Evolutionary conservation across 2,113 vertebrate genomes (phyloP), one percentile per base, ranked within the genome.

Genomic region (Callionymus lyra): DNA sequence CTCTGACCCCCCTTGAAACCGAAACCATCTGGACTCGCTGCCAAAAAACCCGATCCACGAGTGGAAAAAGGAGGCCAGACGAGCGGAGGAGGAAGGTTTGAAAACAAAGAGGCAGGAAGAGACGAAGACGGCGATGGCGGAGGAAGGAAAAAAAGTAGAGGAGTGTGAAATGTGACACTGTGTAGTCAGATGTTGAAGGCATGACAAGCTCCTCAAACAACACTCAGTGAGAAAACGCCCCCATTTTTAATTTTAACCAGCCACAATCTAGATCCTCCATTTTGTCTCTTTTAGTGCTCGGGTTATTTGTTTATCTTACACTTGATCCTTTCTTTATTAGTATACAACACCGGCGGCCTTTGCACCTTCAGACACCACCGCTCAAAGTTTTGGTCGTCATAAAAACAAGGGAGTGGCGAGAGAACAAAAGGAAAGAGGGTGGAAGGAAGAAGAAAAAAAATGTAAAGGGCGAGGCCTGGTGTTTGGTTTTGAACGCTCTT

Each of bases 1-100:
- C 53, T 50, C 63, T 57, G 73, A 63, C 63, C 61, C 53, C 31
- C 17, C n/a, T n/a, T 62, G 72, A 72, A 70, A 82, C 61, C 54
- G 45, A 68, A 71, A 70, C 76, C 70, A 64, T 63, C 39, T 70
- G 62, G 69, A 47, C 50, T n/a, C 6, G 9, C 50, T 43, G 49
- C 42, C 56, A 67, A 63, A 67, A 63, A 79, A 75, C 63, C 59
- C 41, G 68, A 77, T 69, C 51, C 31, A 10, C 34, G 54, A 53
- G 50, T 35, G 69, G 65, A 59, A 63, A 61, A n/a, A n/a, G 48
- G 56, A 72, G 67, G 50, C 46, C 38, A 15, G 41, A 47, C 55
- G 48, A 44, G 31, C 34, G 42, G 35, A 12, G 44, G 33, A 18
- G 42, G 46, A n/a, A n/a, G n/a, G n/a, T n/a, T 31, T 4, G 51